A percentile compares a stretch with the other conserved stretches of the same genome.
These are phyloP conservation scores for Conistra vaccinii DNA, from an alignment of 2,888 invertebrate species.

Conservation along the genomic window DNA sequence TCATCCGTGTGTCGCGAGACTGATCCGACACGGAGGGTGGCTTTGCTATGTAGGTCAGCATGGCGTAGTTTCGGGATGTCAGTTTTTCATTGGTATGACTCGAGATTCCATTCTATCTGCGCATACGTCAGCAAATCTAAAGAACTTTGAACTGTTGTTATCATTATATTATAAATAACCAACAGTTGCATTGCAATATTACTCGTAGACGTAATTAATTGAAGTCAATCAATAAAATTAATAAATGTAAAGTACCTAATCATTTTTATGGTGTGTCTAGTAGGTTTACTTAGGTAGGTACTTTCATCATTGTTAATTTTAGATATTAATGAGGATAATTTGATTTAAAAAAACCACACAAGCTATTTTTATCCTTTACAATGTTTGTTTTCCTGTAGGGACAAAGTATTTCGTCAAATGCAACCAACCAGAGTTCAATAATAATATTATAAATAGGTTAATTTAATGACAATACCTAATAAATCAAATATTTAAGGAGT, in stretches of 20 bases:
- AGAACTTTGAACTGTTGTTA: not conserved
- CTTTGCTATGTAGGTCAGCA: slow-evolving; percentile 37
- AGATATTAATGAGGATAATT: not conserved
- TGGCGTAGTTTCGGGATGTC: not conserved
- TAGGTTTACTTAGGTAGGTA: not conserved
- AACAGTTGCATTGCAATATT: not conserved
- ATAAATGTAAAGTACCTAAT: too few species aligned
- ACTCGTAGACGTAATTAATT: not conserved
- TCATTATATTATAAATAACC: not conserved
- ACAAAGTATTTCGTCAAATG: not conserved
- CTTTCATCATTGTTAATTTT: not conserved
- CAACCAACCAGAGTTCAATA: not conserved
- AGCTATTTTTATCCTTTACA: not conserved
- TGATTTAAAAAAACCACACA: too few species aligned
- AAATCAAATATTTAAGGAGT: not conserved
- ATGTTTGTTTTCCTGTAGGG: slow-evolving; percentile 6
- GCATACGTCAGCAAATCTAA: not conserved
- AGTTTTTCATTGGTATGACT: slow-evolving; percentile 3
- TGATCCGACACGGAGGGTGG: not conserved
- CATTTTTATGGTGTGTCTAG: not conserved
- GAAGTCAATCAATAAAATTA: too few species aligned
- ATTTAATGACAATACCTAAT: too few species aligned
- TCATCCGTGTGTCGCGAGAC: slow-evolving; percentile 7
- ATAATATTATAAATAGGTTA: not conserved
- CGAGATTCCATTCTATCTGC: not conserved